Evolutionary conservation across 2,113 vertebrate genomes (phyloP).

Genomic region (Callionymus lyra): DNA sequence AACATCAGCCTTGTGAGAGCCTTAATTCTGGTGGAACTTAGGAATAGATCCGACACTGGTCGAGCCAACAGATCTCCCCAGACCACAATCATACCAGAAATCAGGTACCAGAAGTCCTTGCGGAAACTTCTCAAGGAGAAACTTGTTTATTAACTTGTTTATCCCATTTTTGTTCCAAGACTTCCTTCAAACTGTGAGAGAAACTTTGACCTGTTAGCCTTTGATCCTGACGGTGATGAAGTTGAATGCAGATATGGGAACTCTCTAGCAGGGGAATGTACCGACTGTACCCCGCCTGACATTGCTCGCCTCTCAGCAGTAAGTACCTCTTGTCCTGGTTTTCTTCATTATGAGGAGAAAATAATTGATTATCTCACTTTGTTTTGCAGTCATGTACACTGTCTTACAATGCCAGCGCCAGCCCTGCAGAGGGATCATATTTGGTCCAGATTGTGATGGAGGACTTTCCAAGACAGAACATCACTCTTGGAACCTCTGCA

Average conservation of each 20-base stretch:
- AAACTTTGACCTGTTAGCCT: constrained; percentile 18
- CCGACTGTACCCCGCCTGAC: constrained; percentile 1
- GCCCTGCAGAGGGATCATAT: not conserved
- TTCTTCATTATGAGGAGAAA: too few relatives aligned
- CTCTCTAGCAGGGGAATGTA: not conserved
- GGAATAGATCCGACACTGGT: constrained; percentile 22
- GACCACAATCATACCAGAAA: constrained; percentile 19
- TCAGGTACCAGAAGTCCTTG: constrained; percentile 9
- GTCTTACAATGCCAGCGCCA: not conserved
- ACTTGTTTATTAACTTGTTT: not conserved
- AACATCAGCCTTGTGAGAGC: accelerated
- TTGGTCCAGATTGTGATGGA: constrained; percentile 40
- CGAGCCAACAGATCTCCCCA: constrained; percentile 24
- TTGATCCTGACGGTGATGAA: constrained; percentile 29
- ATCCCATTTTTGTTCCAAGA: constrained; percentile 5
- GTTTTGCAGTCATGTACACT: constrained; percentile 24
- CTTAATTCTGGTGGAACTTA: constrained; percentile 10
- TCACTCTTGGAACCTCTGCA: constrained; percentile 10
- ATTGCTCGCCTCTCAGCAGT: constrained; percentile 21
- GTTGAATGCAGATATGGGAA: constrained; percentile 24
- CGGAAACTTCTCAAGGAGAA: not conserved
- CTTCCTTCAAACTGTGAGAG: constrained; percentile 35
- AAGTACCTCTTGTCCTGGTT: not conserved
- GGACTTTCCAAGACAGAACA: constrained; percentile 23
- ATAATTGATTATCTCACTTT: not conserved